Base-by-base conservation (phyloP, 2,113 vertebrate species). In the Scopus umbretta region DNA sequence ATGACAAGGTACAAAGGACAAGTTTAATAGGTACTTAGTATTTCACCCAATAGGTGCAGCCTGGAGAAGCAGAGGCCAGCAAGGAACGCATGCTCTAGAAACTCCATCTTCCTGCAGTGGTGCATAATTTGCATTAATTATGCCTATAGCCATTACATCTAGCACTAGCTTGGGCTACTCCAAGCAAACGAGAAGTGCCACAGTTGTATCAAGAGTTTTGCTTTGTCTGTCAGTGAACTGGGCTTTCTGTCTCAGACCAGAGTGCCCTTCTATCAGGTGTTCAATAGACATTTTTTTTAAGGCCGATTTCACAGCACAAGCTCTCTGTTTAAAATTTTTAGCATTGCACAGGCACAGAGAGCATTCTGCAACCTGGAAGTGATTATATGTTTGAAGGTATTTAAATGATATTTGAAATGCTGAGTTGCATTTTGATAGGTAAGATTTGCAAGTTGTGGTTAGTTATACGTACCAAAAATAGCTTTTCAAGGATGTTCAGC, bases 391-490 rank as follows among this genome's bases (percentile, higher is more conserved):
- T 88, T 74, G 63, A 63, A 59, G 63, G 30, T 61, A 59, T 92
- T 93, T 66, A 83, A 93, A 88, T 0, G 2, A 18, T 5, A 9
- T 30, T 84, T 80, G 55, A 89, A 96, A 71, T 74, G 59, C 55
- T 79, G 81, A 90, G 53, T 53, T 94, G 59, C 45, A 47, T 93
- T 92, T 80, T 83, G 70, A 55, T 88, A 68, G 27, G 38, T 25
- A 76, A 86, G 58, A 88, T 80, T 86, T 90, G 53, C 67, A 74
- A 92, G 42, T 53, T 95, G 42, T 78, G 42, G 63, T 93, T 86
- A 56, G 67, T 36, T 90, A 50, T 18, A 78, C 34, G 30, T 43
- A 73, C n/a, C 59, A 70, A 91, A 89, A 88, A 92, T 71, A 96
- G 38, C 50, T 74, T 92, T 93, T 63, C 63, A 84, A 59, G 80